A percentile compares a stretch with the other conserved stretches of the same genome.
Conservation (phyloP, 2,888 invertebrate species). For the Protonemura montana region DNA sequence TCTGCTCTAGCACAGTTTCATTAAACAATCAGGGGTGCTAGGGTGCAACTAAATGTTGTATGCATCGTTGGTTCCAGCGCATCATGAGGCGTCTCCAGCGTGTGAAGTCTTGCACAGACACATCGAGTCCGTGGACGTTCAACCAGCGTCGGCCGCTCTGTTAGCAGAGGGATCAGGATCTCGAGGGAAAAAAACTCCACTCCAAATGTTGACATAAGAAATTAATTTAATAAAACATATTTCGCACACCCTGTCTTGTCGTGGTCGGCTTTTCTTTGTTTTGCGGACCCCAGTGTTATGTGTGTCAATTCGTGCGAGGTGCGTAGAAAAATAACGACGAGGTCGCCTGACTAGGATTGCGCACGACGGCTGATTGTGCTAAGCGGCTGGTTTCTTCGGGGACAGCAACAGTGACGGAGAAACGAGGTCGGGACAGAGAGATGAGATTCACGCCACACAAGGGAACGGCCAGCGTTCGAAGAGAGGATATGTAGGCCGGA, state of each 20-base stretch:
- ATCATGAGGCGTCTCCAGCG: background rate
- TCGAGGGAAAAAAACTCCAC: background rate
- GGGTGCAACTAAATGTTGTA: background rate
- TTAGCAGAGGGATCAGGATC: background rate
- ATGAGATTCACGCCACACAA: too few relatives aligned
- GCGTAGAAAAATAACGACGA: conserved; percentile 12
- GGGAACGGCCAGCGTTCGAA: too few relatives aligned
- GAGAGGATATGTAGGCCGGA: too few relatives aligned
- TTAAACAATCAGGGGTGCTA: too few relatives aligned
- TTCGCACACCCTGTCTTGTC: background rate
- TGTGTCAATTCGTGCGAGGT: background rate
- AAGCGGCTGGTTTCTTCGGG: background rate
- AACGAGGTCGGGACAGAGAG: too few relatives aligned
- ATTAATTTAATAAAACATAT: background rate
- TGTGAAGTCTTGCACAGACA: background rate
- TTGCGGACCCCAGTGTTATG: background rate
- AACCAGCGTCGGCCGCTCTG: background rate
- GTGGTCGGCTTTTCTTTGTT: too few relatives aligned
- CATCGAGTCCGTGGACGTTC: background rate
- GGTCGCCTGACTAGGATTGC: background rate
- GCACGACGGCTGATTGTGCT: background rate
- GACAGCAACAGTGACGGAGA: background rate
- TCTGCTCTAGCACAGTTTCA: too few relatives aligned
- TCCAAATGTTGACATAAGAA: background rate
- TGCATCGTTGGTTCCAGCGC: background rate